A percentile compares a stretch with the other conserved stretches of the same genome.
These are phyloP conservation scores for Ditula angustiorana DNA, from an alignment of 2,888 invertebrate species.

Conservation along the genomic window DNA sequence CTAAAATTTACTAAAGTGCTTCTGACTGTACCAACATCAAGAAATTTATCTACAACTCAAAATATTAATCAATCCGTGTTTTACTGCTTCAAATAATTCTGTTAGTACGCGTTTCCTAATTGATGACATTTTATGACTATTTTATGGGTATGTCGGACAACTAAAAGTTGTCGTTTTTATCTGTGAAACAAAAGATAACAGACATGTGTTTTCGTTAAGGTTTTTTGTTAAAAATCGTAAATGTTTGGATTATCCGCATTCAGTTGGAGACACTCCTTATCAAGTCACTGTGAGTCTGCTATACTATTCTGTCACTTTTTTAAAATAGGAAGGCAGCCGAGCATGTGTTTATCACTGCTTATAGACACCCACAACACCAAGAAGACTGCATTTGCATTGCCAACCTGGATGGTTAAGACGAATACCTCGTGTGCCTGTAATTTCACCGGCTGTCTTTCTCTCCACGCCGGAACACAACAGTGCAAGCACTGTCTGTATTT, in stretches of 20 bases:
- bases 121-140: conserved; percentile 21
- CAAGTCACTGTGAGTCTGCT: too few species aligned
- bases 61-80: conserved; percentile 63
- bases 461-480: too few species aligned
- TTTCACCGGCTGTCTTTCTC: too few species aligned
- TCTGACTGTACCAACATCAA: conserved; percentile 44
- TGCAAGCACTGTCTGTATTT: too few species aligned
- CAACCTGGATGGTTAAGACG: too few species aligned
- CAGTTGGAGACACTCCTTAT: neutral
- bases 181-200: conserved; percentile 28
- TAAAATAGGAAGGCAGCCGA: too few species aligned
- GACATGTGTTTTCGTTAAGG: conserved; percentile 21
- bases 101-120: conserved; percentile 60
- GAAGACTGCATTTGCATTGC: too few species aligned
- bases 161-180: conserved; percentile 8
- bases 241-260: conserved; percentile 1
- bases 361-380: too few species aligned
- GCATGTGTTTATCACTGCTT: too few species aligned
- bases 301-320: too few species aligned
- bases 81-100: conserved; percentile 51
- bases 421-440: too few species aligned
- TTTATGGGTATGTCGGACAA: conserved; percentile 15
- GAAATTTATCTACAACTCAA: conserved; percentile 53
- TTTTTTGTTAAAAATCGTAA: conserved; percentile 22
- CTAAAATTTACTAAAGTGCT: neutral